Evolutionary conservation across 2,888 invertebrate species (phyloP).

Genomic region (Chrysotoxum bicinctum): DNA sequence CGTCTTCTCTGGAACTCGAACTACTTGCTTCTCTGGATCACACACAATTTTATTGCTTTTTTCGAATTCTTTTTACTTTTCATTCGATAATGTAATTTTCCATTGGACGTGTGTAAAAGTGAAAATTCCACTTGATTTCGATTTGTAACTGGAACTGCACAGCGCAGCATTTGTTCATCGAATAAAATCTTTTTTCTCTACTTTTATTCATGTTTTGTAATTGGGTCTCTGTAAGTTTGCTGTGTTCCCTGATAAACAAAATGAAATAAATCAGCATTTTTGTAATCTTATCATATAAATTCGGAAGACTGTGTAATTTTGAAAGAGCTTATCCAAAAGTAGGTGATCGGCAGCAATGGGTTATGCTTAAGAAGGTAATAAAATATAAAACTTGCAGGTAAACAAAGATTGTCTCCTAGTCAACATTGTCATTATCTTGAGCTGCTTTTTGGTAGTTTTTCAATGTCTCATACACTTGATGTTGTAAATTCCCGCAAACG

Average conservation of each 20-base stretch:
- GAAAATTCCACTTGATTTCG: conserved; percentile 59
- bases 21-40: conserved; percentile 46
- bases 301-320: not conserved
- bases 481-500: conserved; percentile 44
- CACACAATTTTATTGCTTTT: conserved; percentile 29
- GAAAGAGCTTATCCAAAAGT: conserved; percentile 16
- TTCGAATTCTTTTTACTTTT: conserved; percentile 20
- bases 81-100: conserved; percentile 22
- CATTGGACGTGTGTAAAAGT: conserved; percentile 55
- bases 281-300: conserved; percentile 25
- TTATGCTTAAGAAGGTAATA: not conserved
- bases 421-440: not conserved
- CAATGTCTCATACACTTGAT: conserved; percentile 39
- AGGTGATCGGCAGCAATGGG: not conserved
- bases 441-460: conserved; percentile 21
- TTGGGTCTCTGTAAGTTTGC: conserved; percentile 15
- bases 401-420: not conserved
- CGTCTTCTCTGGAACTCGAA: not conserved
- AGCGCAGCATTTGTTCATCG: conserved; percentile 12
- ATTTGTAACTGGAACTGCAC: conserved; percentile 13
- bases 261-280: not conserved
- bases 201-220: conserved; percentile 31
- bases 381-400: not conserved
- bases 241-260: conserved; percentile 17
- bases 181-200: not conserved